Conservation (phyloP, 1,140 invertebrate genomes). For the Drusus annulatus region DNA sequence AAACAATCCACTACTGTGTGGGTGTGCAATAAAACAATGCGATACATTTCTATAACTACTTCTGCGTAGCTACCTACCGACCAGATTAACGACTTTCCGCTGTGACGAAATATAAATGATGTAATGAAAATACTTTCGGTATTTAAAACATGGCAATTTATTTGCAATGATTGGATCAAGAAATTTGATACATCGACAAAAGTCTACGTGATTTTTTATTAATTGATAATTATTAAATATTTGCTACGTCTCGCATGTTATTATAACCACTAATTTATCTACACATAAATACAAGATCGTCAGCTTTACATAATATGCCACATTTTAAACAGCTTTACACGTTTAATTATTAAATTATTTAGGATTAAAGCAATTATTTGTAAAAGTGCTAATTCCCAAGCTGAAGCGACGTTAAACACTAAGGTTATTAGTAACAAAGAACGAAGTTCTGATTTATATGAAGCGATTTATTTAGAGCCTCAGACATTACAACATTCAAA, state of each 20-base stretch:
- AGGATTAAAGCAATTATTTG: conserved; percentile 9
- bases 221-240: no score
- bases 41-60: conserved; percentile 8
- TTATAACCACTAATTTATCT: no score
- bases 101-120: neutral
- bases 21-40: conserved; percentile 20
- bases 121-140: neutral
- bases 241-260: no score
- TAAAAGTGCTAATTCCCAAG: conserved; percentile 10
- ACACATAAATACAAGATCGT: no score
- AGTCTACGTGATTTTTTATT: neutral
- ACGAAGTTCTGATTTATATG: conserved; percentile 51
- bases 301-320: no score
- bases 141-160: neutral
- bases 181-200: conserved; percentile 7
- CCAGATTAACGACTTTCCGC: neutral
- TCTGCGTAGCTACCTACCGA: neutral
- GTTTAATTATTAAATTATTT: neutral
- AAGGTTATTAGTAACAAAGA: conserved; percentile 23
- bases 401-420: neutral
- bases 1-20: conserved; percentile 34
- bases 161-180: neutral
- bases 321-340: neutral
- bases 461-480: conserved; percentile 47
- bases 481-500: conserved; percentile 44